Evolutionary conservation across 1,140 invertebrate species (phyloP).

Genomic region (Ladona fulva): DNA sequence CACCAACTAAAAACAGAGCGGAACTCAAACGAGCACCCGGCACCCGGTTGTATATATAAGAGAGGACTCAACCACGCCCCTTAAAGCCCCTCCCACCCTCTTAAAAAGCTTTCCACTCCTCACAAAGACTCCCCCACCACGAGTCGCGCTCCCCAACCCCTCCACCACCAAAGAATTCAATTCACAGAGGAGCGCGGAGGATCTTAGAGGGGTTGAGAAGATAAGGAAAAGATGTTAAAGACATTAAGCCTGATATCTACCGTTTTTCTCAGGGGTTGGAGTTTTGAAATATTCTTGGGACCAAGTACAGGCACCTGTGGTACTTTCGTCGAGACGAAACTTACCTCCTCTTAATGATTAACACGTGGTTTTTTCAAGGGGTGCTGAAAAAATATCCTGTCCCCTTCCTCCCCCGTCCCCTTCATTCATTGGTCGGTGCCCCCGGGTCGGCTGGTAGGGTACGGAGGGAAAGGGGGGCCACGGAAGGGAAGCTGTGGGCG

Average conservation of each 20-base stretch:
- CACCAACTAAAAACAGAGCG: neutral
- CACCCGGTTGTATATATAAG: neutral
- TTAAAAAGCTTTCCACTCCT: neutral
- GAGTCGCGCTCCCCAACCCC: neutral
- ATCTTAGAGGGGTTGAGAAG: neutral
- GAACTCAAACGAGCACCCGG: neutral
- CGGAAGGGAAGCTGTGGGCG: neutral
- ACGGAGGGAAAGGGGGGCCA: neutral
- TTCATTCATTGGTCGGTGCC: constrained; percentile 7
- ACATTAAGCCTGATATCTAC: neutral
- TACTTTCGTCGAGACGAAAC: neutral
- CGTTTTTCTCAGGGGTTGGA: neutral
- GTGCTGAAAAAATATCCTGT: neutral
- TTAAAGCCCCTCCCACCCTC: neutral
- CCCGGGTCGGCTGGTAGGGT: neutral
- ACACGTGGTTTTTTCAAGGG: neutral
- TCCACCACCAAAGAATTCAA: neutral
- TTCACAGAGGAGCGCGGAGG: neutral
- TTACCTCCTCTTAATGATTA: neutral
- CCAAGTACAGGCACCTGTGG: neutral
- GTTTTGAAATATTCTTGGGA: neutral
- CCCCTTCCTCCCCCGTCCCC: neutral
- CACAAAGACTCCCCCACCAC: neutral
- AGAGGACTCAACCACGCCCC: neutral
- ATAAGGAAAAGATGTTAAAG: neutral